phyloP scores from a whole-genome alignment of 2,888 invertebrate genomes.

The Micropterix aruncella region DNA sequence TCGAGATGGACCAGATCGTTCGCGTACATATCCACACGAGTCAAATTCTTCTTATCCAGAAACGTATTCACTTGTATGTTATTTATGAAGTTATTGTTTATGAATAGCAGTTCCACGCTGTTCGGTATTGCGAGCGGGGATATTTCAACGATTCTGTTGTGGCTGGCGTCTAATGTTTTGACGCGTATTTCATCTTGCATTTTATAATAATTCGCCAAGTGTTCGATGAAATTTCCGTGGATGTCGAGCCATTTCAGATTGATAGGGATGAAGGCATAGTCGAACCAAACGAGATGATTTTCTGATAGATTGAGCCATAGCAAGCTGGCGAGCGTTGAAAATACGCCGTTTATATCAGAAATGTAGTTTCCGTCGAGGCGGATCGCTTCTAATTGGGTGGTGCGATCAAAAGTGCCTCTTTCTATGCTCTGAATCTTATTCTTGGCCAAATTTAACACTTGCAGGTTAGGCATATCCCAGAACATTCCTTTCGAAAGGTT shows the following conservation, averaged over 20 bases:
- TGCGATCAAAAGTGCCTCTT: conserved; percentile 69
- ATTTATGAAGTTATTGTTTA: conserved; percentile 78
- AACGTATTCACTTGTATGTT: conserved; percentile 76
- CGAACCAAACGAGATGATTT: conserved; percentile 87
- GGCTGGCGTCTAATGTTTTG: conserved; percentile 78
- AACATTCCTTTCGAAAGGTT: conserved; percentile 77
- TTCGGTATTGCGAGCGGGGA: conserved; percentile 76
- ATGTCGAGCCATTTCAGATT: conserved; percentile 85
- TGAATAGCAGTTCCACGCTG: conserved; percentile 75
- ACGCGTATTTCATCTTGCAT: conserved; percentile 68
- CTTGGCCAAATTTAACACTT: conserved; percentile 77
- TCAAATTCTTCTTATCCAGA: conserved; percentile 69
- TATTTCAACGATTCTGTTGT: conserved; percentile 74
- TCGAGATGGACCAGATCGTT: conserved; percentile 75
- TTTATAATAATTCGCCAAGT: conserved; percentile 78
- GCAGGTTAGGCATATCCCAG: conserved; percentile 69
- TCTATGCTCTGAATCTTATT: conserved; percentile 81
- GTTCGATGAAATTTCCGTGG: conserved; percentile 80
- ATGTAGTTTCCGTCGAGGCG: conserved; percentile 79
- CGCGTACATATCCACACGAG: conserved; percentile 81
- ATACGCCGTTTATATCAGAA: conserved; percentile 80
- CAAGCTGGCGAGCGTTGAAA: conserved; percentile 71
- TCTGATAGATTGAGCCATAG: conserved; percentile 81
- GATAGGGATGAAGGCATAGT: conserved; percentile 82
- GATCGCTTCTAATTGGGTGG: conserved; percentile 71